These are phyloP conservation scores for Pachypeltis micranthus DNA, from an alignment of 1,140 invertebrate genomes.

Conservation along the genomic window DNA sequence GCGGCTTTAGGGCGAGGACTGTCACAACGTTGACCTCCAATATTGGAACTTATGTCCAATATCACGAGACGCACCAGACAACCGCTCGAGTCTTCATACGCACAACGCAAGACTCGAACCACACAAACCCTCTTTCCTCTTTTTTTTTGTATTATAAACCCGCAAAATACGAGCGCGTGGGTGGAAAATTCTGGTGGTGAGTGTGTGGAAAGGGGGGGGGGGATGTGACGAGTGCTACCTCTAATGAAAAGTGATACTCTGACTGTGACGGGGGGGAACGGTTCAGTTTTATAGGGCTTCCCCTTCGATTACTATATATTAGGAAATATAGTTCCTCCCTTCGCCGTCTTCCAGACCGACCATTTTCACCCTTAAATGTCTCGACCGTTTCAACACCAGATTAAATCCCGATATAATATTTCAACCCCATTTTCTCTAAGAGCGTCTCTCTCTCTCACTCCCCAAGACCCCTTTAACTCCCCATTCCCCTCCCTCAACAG, in stretches of 20 bases:
- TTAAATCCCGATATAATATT: slow-evolving; percentile 7
- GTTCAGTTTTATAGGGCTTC: slow-evolving; percentile 1
- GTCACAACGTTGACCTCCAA: not conserved
- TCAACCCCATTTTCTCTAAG: not conserved
- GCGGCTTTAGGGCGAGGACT: not conserved
- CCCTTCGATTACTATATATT: slow-evolving; percentile 9
- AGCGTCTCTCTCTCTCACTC: not conserved
- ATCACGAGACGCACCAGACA: not conserved
- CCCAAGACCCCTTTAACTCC: not conserved
- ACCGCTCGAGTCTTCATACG: not conserved
- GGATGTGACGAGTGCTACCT: not conserved
- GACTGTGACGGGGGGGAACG: not conserved
- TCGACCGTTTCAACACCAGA: slow-evolving; percentile 6
- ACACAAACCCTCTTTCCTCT: not conserved
- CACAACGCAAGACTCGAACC: too few species aligned
- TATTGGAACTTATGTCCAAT: slow-evolving; percentile 8
- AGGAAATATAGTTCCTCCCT: not conserved
- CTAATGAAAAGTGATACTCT: slow-evolving; percentile 2
- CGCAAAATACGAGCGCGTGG: not conserved
- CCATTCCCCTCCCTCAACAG: not conserved
- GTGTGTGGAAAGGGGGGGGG: too few species aligned
- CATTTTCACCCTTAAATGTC: slow-evolving; percentile 4
- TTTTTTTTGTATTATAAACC: slow-evolving; percentile 2
- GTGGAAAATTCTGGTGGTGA: too few species aligned
- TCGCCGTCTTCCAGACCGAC: too few species aligned